Evolutionary conservation across 2,888 invertebrate species (phyloP), one percentile per base, ranked within the genome.

Genomic region (Nebria salina): DNA sequence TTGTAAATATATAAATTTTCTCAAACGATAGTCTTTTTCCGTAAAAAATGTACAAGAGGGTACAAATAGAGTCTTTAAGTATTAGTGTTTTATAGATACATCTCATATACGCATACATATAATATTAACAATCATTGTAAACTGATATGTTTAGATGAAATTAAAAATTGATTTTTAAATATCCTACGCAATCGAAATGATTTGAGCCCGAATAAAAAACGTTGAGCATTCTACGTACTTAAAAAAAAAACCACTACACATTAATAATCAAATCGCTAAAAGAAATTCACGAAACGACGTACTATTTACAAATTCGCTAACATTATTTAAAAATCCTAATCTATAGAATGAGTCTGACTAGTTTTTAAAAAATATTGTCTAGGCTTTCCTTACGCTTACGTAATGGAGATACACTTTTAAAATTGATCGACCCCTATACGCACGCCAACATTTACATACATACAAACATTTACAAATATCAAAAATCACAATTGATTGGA

Each of bases 311-410:
- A 20, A 34, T 65, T 72, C 76, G 20, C 76, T 81, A 81, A 72
- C 9, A 68, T 75, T 75, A 64, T 81, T 81, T 76, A 73, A 76
- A 81, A 81, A 76, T 54, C 54, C 54, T 54, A 54, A 70, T 13
- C 20, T 74, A 68, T 41, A 54, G 65, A 72, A 64, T 72, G 72
- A 72, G 72, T 76, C 43, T 81, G 81, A 81, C 81, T 81, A 81
- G 81, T 76, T 75, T 81, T 76, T 75, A 72, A 76, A 81, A 81
- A 81, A 81, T 81, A 81, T 81, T 81, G 81, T 81, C 81, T 81
- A 81, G 81, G 26, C 65, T 76, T 81, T 70, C 70, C 34, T 70
- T 70, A 54, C 13, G 75, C 66, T 80, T 70, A 74, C 66, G 79
- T 65, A 64, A 65, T 77, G 72, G 72, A 26, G 9, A 72, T 72